phyloP scores from a whole-genome alignment of 2,113 vertebrate species.

The Prunella fulvescens region DNA sequence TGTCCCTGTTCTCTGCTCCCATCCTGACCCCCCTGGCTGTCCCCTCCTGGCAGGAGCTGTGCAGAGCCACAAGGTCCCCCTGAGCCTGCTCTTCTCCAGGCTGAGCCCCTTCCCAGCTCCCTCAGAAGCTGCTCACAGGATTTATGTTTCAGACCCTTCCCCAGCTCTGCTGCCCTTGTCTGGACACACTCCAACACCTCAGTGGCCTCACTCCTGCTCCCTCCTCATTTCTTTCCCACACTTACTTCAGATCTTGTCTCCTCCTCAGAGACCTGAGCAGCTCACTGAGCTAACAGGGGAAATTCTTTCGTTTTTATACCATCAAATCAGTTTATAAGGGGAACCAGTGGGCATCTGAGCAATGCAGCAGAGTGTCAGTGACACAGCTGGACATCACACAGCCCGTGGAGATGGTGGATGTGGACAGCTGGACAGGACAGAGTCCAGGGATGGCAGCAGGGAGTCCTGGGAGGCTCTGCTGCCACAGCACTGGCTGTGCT shows the following conservation, averaged over 20 bases:
- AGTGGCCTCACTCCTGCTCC: not conserved
- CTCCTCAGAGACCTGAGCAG: not conserved
- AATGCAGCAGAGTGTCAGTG: accelerated
- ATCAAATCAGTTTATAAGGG: not conserved
- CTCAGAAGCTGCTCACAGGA: not conserved
- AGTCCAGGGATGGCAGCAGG: not conserved
- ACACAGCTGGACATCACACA: not conserved
- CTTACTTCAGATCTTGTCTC: not conserved
- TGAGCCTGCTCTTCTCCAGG: not conserved
- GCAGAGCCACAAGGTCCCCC: not conserved
- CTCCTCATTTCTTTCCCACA: not conserved
- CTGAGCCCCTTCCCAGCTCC: not conserved
- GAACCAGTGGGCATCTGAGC: not conserved
- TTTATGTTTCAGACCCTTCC: not conserved
- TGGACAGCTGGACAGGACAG: not conserved
- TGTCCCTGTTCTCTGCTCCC: not conserved
- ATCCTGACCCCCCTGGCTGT: accelerated
- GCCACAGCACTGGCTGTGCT: not conserved
- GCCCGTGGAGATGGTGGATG: accelerated
- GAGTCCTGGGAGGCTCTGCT: not conserved
- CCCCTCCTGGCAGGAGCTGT: not conserved
- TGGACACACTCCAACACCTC: not conserved
- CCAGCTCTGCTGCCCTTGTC: not conserved
- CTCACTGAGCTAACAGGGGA: not conserved
- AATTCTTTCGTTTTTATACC: not conserved